Percentiles rank a stretch among this genome's conserved stretches.
Conservation (phyloP, 2,797 vertebrate genomes). For the Sebastes taczanowskii region DNA sequence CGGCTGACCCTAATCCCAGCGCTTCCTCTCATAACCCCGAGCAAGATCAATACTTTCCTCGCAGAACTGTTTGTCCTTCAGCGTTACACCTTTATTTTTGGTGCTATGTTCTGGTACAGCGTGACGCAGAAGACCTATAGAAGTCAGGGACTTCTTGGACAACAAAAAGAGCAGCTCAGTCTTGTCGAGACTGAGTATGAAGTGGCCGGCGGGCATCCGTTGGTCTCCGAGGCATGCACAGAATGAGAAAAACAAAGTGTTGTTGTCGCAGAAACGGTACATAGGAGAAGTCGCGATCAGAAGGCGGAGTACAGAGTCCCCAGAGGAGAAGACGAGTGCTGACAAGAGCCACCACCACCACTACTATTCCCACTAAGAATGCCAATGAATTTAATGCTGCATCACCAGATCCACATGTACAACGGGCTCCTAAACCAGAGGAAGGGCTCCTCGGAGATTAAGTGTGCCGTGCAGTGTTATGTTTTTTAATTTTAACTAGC, state of each 20-base stretch:
- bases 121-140: not conserved
- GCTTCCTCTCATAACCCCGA: not conserved
- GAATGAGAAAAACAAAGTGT: not conserved
- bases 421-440: not conserved
- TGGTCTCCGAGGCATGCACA: conserved; percentile 12
- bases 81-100: not conserved
- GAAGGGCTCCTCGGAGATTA: conserved; percentile 1
- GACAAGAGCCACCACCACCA: conserved; percentile 18
- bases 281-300: not conserved
- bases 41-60: not conserved
- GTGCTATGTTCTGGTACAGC: not conserved
- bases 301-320: conserved; percentile 21
- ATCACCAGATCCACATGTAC: conserved; percentile 5
- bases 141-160: not conserved
- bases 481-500: not conserved
- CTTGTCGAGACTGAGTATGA: not conserved
- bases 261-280: conserved; percentile 16
- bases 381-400: conserved; percentile 29
- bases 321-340: conserved; percentile 10
- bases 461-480: not conserved
- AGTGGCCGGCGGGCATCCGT: not conserved
- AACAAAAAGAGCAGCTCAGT: not conserved
- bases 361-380: not conserved
- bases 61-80: not conserved
- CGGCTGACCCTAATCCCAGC: not conserved